phyloP scores from a whole-genome alignment of 1,140 invertebrate genomes.

The Coenobita brevimanus region DNA sequence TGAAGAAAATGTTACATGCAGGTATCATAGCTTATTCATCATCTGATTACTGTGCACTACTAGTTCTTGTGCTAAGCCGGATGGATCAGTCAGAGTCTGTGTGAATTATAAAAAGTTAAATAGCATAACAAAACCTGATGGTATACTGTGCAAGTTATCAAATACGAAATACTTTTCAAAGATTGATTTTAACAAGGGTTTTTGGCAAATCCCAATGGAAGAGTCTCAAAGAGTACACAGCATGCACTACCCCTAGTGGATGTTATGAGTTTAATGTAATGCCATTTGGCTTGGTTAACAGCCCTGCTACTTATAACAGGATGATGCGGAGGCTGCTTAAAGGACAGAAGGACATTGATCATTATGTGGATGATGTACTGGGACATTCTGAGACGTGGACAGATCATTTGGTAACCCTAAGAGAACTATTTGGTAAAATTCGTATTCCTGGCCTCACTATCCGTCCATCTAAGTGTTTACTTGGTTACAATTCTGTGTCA shows the following conservation, averaged over 20 bases:
- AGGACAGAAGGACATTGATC: not conserved
- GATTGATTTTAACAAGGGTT: not conserved
- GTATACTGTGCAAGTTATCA: not conserved
- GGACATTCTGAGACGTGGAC: no score
- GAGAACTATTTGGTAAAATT: no score
- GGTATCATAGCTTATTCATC: no score
- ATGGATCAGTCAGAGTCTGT: constrained; percentile 2
- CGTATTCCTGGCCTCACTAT: no score
- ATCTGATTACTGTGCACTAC: no score
- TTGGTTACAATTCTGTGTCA: no score
- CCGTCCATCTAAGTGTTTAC: no score
- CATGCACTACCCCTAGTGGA: not conserved
- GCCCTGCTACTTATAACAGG: constrained; percentile 6
- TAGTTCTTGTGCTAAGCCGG: no score
- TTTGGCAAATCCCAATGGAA: not conserved
- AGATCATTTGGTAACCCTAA: no score
- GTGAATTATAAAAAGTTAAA: not conserved
- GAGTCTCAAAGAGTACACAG: not conserved
- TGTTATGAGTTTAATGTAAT: not conserved
- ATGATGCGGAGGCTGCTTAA: not conserved
- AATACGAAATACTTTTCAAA: not conserved
- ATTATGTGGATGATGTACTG: constrained; percentile 6
- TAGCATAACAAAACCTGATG: not conserved
- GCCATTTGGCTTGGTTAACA: not conserved
- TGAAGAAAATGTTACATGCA: no score